These are phyloP conservation scores for Cranoglanis bouderius DNA, from an alignment of 2,113 vertebrate species.

Conservation along the genomic window DNA sequence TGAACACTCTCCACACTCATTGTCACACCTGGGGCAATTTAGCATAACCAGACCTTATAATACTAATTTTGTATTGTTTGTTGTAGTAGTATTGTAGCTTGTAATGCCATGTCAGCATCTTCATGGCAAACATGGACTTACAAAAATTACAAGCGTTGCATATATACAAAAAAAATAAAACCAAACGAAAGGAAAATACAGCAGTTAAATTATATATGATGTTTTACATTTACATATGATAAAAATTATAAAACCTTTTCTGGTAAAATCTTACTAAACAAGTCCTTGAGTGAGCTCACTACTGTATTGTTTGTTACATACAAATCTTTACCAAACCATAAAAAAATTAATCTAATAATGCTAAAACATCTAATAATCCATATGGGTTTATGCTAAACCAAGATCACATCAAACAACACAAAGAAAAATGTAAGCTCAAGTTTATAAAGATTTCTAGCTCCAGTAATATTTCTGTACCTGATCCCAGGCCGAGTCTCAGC, in stretches of 20 bases:
- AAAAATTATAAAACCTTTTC: no score
- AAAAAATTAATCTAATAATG: not conserved
- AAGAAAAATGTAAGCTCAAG: not conserved
- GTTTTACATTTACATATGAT: no score
- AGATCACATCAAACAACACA: not conserved
- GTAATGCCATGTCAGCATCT: no score
- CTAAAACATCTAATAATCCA: not conserved
- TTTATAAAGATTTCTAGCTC: not conserved
- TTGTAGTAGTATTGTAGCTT: no score
- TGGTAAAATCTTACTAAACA: no score
- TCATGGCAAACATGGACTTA: no score
- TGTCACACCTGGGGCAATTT: not conserved
- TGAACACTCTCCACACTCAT: no score
- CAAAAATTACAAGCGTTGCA: no score
- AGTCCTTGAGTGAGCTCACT: no score
- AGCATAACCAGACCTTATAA: not conserved
- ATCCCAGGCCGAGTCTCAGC: constrained; percentile 87
- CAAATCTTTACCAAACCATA: not conserved
- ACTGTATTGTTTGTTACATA: not conserved
- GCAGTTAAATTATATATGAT: no score
- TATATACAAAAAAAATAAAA: no score
- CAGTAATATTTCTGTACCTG: constrained; percentile 74
- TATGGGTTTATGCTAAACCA: not conserved
- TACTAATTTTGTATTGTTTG: not conserved
- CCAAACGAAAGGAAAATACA: no score